Conservation (phyloP, 2,888 invertebrate genomes). For the Entomobrya multifasciata region DNA sequence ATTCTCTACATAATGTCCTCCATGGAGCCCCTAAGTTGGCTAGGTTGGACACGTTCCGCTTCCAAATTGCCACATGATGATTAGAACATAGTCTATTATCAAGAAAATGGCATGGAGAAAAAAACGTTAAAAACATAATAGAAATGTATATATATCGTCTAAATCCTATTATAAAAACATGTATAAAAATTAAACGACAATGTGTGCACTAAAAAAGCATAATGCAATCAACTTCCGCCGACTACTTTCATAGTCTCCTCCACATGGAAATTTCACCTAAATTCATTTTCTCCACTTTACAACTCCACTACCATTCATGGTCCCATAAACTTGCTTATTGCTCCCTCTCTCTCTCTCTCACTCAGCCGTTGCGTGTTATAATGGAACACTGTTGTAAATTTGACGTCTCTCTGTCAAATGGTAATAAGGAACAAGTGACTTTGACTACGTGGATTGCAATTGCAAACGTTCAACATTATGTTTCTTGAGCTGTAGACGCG, state of each 20-base stretch:
- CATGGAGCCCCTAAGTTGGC: conserved; percentile 74
- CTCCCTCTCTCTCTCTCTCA: no score
- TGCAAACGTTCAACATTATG: no score
- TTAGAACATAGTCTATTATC: conserved; percentile 75
- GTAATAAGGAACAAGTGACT: neutral
- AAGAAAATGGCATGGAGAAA: neutral
- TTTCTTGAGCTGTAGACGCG: no score
- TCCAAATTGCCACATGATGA: conserved; percentile 78
- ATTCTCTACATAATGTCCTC: conserved; percentile 76
- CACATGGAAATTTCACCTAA: neutral
- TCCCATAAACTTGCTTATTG: conserved; percentile 29
- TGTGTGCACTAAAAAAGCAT: no score
- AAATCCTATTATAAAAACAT: neutral
- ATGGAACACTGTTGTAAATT: no score
- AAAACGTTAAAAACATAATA: conserved; percentile 12
- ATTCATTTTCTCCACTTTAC: conserved; percentile 9
- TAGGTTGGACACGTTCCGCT: conserved; percentile 73
- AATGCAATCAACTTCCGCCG: no score
- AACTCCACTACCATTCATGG: conserved; percentile 19
- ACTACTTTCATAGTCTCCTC: neutral
- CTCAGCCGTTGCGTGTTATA: no score
- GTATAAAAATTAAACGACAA: conserved; percentile 20
- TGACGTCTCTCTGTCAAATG: conserved; percentile 15
- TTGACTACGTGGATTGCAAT: neutral
- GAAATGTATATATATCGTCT: no score